Conservation (phyloP, 35 echinoderm and acorn worm species). For the Nesometra sesokonis region DNA sequence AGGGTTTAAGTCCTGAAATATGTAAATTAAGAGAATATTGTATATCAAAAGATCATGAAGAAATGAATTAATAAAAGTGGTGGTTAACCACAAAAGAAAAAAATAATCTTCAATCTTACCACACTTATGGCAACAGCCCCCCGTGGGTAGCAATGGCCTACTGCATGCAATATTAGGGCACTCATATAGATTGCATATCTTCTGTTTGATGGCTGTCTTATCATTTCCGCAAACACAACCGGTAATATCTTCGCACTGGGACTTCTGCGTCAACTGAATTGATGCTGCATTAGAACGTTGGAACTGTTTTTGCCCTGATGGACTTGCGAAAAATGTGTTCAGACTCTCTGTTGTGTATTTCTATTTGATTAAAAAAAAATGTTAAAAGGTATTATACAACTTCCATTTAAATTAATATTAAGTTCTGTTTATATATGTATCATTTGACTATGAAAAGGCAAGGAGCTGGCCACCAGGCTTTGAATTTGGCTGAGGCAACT, state of each 20-base stretch:
- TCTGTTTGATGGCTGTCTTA: not conserved
- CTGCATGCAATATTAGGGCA: not conserved
- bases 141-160: not conserved
- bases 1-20: too few relatives aligned
- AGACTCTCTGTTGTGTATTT: not conserved
- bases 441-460: too few relatives aligned
- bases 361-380: not conserved
- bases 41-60: too few relatives aligned
- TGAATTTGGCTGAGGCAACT: too few relatives aligned
- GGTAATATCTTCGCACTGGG: not conserved
- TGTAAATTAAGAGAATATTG: too few relatives aligned
- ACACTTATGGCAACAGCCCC: not conserved
- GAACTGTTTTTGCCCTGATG: not conserved
- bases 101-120: not conserved
- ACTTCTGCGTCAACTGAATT: not conserved
- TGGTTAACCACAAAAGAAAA: too few relatives aligned
- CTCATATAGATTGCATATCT: not conserved
- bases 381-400: too few relatives aligned
- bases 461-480: too few relatives aligned
- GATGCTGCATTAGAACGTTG: not conserved
- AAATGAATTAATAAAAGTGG: too few relatives aligned
- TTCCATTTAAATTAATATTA: too few relatives aligned
- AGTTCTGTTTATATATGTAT: too few relatives aligned
- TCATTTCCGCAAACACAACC: not conserved
- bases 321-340: not conserved